Evolutionary conservation across 2,888 invertebrate species (phyloP).

Genomic region (Mayetiola destructor): DNA sequence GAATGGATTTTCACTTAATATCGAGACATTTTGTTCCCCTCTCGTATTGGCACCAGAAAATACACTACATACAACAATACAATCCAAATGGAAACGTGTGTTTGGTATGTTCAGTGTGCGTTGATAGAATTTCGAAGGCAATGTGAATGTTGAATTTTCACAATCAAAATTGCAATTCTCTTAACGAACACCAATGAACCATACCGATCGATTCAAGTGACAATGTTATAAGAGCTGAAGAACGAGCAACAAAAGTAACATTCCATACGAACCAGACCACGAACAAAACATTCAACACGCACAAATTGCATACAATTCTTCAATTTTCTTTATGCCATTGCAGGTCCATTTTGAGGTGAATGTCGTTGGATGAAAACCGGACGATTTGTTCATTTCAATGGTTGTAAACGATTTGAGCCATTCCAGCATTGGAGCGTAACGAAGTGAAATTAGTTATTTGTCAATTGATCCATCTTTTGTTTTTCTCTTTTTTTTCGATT

Average conservation of each 20-base stretch:
- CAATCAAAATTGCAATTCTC: background rate
- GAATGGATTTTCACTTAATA: conserved; percentile 2
- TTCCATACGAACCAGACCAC: background rate
- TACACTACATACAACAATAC: background rate
- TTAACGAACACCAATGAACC: background rate
- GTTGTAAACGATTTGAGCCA: background rate
- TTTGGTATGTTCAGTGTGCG: background rate
- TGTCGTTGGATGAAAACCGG: no score
- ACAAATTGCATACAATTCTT: background rate
- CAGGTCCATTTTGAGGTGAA: no score
- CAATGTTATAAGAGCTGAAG: no score
- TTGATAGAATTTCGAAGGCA: background rate
- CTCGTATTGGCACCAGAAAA: no score
- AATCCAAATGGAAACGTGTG: background rate
- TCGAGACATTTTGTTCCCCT: background rate
- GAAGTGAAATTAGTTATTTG: conserved; percentile 5
- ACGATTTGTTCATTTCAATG: background rate
- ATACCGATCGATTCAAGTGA: no score
- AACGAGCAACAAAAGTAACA: no score
- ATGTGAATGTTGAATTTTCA: background rate
- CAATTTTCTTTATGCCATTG: conserved; percentile 3
- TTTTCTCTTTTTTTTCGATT: background rate
- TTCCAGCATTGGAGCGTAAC: background rate
- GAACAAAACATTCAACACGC: background rate
- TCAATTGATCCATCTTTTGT: no score